Evolutionary conservation across 2,888 invertebrate species (phyloP).

Genomic region (Coelopa pilipes): DNA sequence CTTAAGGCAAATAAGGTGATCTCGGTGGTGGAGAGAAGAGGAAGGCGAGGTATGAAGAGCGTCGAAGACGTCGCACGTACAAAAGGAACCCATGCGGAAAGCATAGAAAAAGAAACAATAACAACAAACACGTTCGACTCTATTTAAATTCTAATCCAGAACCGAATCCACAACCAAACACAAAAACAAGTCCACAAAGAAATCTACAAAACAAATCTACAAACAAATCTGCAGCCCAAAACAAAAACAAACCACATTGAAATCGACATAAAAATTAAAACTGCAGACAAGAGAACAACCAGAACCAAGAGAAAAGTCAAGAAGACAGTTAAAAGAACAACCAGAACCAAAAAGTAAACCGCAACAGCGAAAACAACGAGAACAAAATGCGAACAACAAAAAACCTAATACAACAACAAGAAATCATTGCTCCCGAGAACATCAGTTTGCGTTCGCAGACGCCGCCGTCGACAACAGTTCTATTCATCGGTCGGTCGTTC

Average conservation of each 20-base stretch:
- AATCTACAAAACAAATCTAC: neutral
- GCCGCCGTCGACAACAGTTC: too few species aligned
- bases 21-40: too few species aligned
- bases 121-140: neutral
- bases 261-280: neutral
- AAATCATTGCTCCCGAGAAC: too few species aligned
- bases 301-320: neutral
- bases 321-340: neutral
- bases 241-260: neutral
- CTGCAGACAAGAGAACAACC: too few species aligned
- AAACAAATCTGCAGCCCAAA: neutral
- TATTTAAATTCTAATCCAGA: slow-evolving; percentile 5
- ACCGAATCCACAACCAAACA: neutral
- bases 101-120: too few species aligned
- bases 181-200: neutral
- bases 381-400: neutral
- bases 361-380: neutral
- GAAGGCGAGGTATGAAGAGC: neutral
- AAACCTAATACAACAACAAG: neutral
- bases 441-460: too few species aligned
- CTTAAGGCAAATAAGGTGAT: too few species aligned
- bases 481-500: too few species aligned
- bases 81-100: too few species aligned
- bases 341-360: neutral
- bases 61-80: neutral